These are phyloP conservation scores for Ormyrus labotus DNA, from an alignment of 2,888 invertebrate genomes.

Conservation along the genomic window DNA sequence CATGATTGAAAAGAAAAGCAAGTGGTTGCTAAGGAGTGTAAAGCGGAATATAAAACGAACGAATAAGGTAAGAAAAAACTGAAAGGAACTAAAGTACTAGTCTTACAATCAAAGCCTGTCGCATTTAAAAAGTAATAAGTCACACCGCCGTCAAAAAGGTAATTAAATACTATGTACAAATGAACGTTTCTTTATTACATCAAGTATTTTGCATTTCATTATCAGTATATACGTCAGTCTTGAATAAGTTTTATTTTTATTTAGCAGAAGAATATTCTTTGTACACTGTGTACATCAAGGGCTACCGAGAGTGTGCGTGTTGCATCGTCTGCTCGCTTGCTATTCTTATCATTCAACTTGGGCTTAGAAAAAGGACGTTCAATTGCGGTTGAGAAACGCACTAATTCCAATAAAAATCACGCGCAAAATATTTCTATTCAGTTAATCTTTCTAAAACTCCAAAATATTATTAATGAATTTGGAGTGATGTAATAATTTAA, in stretches of 20 bases:
- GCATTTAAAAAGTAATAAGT: conserved; percentile 66
- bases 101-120: conserved; percentile 49
- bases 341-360: conserved; percentile 35
- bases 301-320: conserved; percentile 61
- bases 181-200: conserved; percentile 73
- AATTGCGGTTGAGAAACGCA: conserved; percentile 29
- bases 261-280: conserved; percentile 59
- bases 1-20: conserved; percentile 40
- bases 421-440: conserved; percentile 31
- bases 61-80: conserved; percentile 23
- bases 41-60: conserved; percentile 15
- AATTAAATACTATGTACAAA: conserved; percentile 75
- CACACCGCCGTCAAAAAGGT: conserved; percentile 73
- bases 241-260: conserved; percentile 68
- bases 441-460: conserved; percentile 34
- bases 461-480: conserved; percentile 38
- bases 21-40: conserved; percentile 32
- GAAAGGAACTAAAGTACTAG: conserved; percentile 52
- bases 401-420: conserved; percentile 36
- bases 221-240: conserved; percentile 73
- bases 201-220: conserved; percentile 72
- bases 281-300: conserved; percentile 65
- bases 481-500: conserved; percentile 48
- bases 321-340: conserved; percentile 28
- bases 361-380: conserved; percentile 51